These are phyloP conservation scores for Trogon melanurus DNA, from an alignment of 2,113 vertebrate genomes.

Conservation along the genomic window DNA sequence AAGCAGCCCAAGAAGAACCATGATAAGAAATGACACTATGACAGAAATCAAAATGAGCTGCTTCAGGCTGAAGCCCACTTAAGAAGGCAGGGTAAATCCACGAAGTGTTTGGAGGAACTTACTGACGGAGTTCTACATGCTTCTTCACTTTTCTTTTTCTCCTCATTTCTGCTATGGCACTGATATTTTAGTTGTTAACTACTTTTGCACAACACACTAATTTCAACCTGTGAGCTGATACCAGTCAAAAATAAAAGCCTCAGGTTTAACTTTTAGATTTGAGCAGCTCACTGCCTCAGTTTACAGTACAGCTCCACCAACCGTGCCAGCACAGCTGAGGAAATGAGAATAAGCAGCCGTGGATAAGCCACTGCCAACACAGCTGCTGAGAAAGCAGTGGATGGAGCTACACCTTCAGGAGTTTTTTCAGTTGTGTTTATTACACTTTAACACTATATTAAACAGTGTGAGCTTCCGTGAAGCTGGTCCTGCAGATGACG, in stretches of 20 bases:
- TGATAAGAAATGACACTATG: not conserved
- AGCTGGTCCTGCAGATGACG: not conserved
- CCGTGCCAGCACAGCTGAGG: not conserved
- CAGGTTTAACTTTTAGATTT: conserved; percentile 1
- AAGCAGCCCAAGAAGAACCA: not conserved
- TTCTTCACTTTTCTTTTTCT: not conserved
- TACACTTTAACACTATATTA: not conserved
- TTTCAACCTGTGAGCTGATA: not conserved
- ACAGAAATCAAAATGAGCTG: not conserved
- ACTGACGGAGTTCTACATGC: not conserved
- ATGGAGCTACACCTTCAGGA: not conserved
- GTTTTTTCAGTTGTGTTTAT: not conserved
- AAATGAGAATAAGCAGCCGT: not conserved
- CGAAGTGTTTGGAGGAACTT: not conserved
- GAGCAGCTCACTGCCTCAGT: not conserved
- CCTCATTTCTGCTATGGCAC: not conserved
- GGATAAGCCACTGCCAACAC: not conserved
- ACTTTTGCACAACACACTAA: not conserved
- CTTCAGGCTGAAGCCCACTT: not conserved
- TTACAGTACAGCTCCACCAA: not conserved
- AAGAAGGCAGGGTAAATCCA: not conserved
- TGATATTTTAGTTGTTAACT: not conserved
- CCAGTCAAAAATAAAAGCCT: conserved; percentile 23
- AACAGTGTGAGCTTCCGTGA: not conserved
- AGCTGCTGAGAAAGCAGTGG: not conserved